Evolutionary conservation across 2,888 invertebrate genomes (phyloP), one percentile per base, ranked within the genome.

Genomic region (Megastigmus dorsalis): DNA sequence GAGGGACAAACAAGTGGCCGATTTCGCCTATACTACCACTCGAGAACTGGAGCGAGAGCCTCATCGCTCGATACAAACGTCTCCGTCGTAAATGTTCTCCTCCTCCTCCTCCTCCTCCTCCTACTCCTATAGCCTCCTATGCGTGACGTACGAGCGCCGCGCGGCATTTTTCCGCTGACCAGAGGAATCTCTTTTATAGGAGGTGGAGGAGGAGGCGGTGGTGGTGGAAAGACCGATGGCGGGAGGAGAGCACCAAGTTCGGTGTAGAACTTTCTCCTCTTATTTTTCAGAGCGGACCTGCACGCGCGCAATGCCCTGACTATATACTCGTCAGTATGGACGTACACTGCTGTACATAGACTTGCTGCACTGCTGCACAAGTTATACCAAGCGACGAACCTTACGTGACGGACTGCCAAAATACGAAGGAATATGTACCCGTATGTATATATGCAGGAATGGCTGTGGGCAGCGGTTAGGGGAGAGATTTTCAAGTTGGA

Each of bases 61-160:
- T 70, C 62, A 70, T 70, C 41, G 54, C n/a, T 10, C 54, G 43
- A 59, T 70, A 70, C 62, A 70, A 70, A 62, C 41, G 54, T 69
- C 38, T 10, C 5, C 6, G 45, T 6, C 4, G 43, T 28, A 43
- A 43, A 20, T 10, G 28, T 45, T 30, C 23, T 48, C 26, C 26
- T 18, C 26, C 30, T n/a, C n/a, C 52, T 52, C 6, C 7, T 9
- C 6, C 2, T 26, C 26, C 26, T 18, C 26, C 30, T n/a, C n/a
- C 52, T 52, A 2, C 7, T 9, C 6, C 2, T 26, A n/a, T n/a
- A n/a, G n/a, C n/a, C n/a, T n/a, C n/a, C n/a, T n/a, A n/a, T n/a
- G n/a, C n/a, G 18, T 52, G 20, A 43, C 54, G 30, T 41, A 43
- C 30, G 45, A 26, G 50, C 26, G 23, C 52, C 7, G 36, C 7